These are phyloP conservation scores for Hemichromis elongatus DNA, from an alignment of 2,113 vertebrate genomes.

Conservation along the genomic window DNA sequence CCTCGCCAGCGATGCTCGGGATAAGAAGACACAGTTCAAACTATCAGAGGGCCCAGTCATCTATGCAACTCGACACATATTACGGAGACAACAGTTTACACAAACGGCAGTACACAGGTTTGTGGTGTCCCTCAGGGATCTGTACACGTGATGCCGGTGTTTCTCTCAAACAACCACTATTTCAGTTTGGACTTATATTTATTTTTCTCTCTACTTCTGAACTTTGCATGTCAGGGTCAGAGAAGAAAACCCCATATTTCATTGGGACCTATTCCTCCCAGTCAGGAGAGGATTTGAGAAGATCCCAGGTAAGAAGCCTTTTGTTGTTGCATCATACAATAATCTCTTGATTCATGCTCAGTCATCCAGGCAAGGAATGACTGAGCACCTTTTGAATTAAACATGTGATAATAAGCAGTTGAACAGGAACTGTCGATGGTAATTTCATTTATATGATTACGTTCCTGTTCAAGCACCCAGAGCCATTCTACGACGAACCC, in stretches of 20 bases:
- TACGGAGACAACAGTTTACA: slow-evolving; percentile 87
- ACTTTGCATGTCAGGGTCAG: slow-evolving; percentile 78
- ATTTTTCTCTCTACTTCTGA: not conserved
- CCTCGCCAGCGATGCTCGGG: slow-evolving; percentile 92
- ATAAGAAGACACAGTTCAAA: slow-evolving; percentile 88
- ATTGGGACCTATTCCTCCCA: slow-evolving; percentile 95
- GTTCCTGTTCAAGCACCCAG: slow-evolving; percentile 77
- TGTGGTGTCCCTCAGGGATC: not conserved
- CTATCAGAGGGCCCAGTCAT: slow-evolving; percentile 87
- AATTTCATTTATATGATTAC: not conserved
- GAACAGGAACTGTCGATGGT: too few relatives aligned
- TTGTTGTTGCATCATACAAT: not conserved
- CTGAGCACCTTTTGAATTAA: too few relatives aligned
- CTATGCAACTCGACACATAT: slow-evolving; percentile 95
- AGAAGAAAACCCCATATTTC: slow-evolving; percentile 92
- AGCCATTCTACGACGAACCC: slow-evolving; percentile 89
- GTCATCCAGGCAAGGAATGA: not conserved
- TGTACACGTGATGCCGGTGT: not conserved
- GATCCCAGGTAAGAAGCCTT: slow-evolving; percentile 81
- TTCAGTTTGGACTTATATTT: not conserved
- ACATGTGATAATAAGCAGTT: too few relatives aligned
- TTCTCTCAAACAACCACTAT: not conserved
- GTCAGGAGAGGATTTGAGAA: slow-evolving; percentile 86
- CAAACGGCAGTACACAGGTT: slow-evolving; percentile 87
- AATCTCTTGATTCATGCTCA: not conserved